phyloP scores from a whole-genome alignment of 2,888 invertebrate species.

The Asteroscopus sphinx region DNA sequence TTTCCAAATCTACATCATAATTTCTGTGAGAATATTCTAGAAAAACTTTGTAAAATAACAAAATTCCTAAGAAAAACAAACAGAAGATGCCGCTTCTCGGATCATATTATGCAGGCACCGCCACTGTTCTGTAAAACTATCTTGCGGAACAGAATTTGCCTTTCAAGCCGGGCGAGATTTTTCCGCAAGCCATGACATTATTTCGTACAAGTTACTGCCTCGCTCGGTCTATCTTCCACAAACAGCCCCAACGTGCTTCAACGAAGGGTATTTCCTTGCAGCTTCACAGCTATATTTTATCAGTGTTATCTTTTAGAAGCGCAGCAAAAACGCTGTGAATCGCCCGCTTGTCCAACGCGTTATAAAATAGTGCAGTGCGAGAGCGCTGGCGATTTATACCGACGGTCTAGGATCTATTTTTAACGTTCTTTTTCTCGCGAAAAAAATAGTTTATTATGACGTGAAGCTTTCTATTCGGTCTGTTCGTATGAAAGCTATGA shows the following conservation, averaged over 20 bases:
- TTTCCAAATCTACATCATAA: too few relatives aligned
- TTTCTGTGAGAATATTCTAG: too few relatives aligned
- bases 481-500: constrained; percentile 51
- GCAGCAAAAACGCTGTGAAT: constrained; percentile 56
- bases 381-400: constrained; percentile 60
- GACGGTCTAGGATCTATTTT: constrained; percentile 62
- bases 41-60: constrained; percentile 3
- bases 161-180: constrained; percentile 72
- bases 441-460: constrained; percentile 74
- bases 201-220: constrained; percentile 69
- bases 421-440: constrained; percentile 54
- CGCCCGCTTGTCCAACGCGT: constrained; percentile 57
- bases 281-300: constrained; percentile 66
- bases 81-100: constrained; percentile 42
- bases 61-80: constrained; percentile 24
- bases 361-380: constrained; percentile 64
- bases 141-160: constrained; percentile 73
- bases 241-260: constrained; percentile 49
- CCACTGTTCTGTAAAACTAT: constrained; percentile 59
- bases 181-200: constrained; percentile 69
- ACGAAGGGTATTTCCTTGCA: constrained; percentile 62
- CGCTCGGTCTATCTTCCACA: constrained; percentile 41
- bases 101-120: constrained; percentile 66
- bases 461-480: constrained; percentile 63
- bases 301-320: constrained; percentile 63